A percentile compares a stretch with the other conserved stretches of the same genome.
These are phyloP conservation scores for Gonioctena quinquepunctata DNA, from an alignment of 1,140 invertebrate genomes.

Conservation along the genomic window DNA sequence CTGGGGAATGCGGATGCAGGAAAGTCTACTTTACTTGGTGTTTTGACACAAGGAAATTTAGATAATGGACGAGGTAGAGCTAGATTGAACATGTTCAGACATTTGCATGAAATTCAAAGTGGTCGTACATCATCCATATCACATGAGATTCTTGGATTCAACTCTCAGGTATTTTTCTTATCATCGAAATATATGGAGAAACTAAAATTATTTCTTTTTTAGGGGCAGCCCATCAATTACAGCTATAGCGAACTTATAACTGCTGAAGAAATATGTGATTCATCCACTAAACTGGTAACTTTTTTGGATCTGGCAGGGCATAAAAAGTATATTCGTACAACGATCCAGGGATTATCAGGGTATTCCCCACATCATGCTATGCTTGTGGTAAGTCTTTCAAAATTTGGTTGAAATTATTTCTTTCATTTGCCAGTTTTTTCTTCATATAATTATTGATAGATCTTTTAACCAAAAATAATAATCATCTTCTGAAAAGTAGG, in stretches of 20 bases:
- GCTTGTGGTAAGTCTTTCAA: slow-evolving; percentile 71
- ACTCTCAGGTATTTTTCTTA: slow-evolving; percentile 62
- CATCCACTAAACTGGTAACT: slow-evolving; percentile 88
- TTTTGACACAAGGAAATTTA: slow-evolving; percentile 91
- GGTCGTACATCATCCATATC: slow-evolving; percentile 96
- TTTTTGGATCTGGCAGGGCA: slow-evolving; percentile 97
- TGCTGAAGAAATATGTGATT: slow-evolving; percentile 92
- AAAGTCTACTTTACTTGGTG: slow-evolving; percentile 91
- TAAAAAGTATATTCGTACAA: slow-evolving; percentile 94
- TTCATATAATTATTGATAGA: no score
- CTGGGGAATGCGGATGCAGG: slow-evolving; percentile 85
- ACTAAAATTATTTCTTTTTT: slow-evolving; percentile 18
- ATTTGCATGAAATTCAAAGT: slow-evolving; percentile 95
- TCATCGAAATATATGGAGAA: not conserved
- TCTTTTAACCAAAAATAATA: no score
- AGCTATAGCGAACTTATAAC: slow-evolving; percentile 91
- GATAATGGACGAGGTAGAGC: slow-evolving; percentile 95
- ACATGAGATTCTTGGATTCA: slow-evolving; percentile 95
- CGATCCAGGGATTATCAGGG: slow-evolving; percentile 90
- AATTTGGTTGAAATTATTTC: no score
- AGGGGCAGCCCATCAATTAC: slow-evolving; percentile 74
- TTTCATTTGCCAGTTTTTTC: not conserved
- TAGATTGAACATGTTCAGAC: slow-evolving; percentile 92
- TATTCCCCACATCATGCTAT: slow-evolving; percentile 95
- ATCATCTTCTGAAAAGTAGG: no score